phyloP scores from a whole-genome alignment of 2,113 vertebrate genomes.

The Plecturocebus donacophilus region DNA sequence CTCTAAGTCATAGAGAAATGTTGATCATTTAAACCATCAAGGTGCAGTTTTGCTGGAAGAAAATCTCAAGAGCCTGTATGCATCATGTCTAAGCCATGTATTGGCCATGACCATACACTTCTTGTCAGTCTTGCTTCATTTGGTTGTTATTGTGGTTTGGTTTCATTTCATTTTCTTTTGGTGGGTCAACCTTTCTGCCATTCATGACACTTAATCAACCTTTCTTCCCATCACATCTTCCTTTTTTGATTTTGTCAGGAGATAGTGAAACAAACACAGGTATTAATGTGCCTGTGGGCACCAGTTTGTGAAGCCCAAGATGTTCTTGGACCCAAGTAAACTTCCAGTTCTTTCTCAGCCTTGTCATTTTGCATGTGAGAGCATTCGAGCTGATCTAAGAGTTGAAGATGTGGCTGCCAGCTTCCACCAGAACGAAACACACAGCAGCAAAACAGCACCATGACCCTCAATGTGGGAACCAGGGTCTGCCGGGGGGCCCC shows the following conservation, averaged over 20 bases:
- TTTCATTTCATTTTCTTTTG: background rate
- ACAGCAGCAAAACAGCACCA: accelerated
- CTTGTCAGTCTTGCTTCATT: accelerated
- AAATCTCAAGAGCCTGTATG: background rate
- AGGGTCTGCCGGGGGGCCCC: background rate
- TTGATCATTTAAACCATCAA: background rate
- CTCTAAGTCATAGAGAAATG: background rate
- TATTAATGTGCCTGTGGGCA: accelerated
- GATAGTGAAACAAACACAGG: background rate
- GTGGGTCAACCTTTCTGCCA: background rate
- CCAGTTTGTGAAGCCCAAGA: background rate
- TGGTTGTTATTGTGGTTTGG: too few relatives aligned
- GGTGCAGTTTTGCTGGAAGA: background rate
- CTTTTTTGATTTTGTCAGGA: accelerated
- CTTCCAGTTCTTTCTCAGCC: background rate
- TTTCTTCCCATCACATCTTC: accelerated
- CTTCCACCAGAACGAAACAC: background rate
- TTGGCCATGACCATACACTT: accelerated
- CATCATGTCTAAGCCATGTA: accelerated
- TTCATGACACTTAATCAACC: too few relatives aligned
- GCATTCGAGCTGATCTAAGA: background rate
- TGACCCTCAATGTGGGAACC: slow-evolving; percentile 19
- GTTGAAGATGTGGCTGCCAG: background rate
- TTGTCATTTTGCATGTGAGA: background rate
- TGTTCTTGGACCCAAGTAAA: background rate